Base-by-base conservation (phyloP, 2,797 vertebrate species). In the Catostomus latipinnis region DNA sequence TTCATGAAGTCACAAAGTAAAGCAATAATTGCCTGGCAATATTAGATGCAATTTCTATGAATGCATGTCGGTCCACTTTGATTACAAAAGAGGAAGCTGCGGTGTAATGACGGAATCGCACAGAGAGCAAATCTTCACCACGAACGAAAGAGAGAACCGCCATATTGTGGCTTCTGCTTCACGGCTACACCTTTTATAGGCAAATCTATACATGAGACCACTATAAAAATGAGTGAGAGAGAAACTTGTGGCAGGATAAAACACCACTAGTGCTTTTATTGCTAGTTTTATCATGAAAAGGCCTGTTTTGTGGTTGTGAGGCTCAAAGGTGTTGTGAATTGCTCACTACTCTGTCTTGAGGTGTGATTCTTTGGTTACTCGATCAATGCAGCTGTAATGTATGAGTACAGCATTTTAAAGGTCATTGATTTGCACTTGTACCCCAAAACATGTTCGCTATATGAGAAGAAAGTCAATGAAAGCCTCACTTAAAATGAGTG, bases 1-100 rank as follows among this genome's bases (percentile, higher is more conserved):
- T 82, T 82, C 77, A 82, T 84, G 81, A 81, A 85, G 84, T 82
- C 81, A 85, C 78, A 78, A 82, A 84, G 80, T 84, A 81, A 82
- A 84, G 84, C 84, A 85, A 78, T 85, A 85, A 85, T 78, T 80
- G 82, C 77, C 75, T 84, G 67, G 80, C 67, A 84, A 82, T 79
- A 81, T 66, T 82, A 70, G 78, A 83, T 76, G 81, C 86, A 81
- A 71, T 87, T 85, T 86, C 82, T 81, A 74, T 86, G 82, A 86
- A 74, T 68, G 80, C 82, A 65, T 72, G 74, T 81, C 72, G 11
- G 60, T 49, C 76, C 73, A 74, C 82, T 81, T 75, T 49, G 56
- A 60, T 66, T 70, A 83, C 82, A 82, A 84, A 78, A 78, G 74
- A 61, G 78, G 66, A 62, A 81, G 71, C 58, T 53, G 9, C 57